Conservation (phyloP, 2,797 vertebrate genomes). For the Thripadectes ignobilis region DNA sequence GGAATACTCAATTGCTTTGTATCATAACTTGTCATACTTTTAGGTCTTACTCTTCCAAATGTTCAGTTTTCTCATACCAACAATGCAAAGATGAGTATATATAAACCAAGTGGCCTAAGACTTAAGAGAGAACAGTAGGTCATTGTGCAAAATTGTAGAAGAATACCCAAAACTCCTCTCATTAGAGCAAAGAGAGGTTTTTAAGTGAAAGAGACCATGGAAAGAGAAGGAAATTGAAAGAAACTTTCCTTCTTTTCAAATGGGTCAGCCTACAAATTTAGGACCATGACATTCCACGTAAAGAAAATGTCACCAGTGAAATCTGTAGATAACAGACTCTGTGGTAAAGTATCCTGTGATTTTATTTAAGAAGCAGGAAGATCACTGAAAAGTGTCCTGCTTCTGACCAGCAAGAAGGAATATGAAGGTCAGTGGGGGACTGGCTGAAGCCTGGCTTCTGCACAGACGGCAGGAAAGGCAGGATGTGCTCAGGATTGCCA, state of each 20-base stretch:
- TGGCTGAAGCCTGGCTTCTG: neutral
- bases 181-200: neutral
- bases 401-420: neutral
- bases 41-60: neutral
- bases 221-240: no score
- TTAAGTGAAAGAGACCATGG: neutral
- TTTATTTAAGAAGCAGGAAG: neutral
- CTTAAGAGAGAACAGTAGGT: neutral
- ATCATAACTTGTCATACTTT: neutral
- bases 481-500: neutral
- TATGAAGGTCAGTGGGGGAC: fast-evolving
- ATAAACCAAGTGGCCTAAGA: neutral
- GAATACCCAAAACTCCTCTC: neutral
- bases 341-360: neutral
- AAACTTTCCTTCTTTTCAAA: neutral
- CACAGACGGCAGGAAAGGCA: neutral
- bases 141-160: neutral
- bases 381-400: neutral
- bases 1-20: neutral
- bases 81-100: neutral
- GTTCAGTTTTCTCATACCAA: neutral
- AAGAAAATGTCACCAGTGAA: neutral
- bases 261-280: neutral
- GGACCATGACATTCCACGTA: neutral
- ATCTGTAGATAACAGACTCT: neutral